Base-by-base conservation (phyloP, 2,113 vertebrate genomes). In the Puntigrus tetrazona region DNA sequence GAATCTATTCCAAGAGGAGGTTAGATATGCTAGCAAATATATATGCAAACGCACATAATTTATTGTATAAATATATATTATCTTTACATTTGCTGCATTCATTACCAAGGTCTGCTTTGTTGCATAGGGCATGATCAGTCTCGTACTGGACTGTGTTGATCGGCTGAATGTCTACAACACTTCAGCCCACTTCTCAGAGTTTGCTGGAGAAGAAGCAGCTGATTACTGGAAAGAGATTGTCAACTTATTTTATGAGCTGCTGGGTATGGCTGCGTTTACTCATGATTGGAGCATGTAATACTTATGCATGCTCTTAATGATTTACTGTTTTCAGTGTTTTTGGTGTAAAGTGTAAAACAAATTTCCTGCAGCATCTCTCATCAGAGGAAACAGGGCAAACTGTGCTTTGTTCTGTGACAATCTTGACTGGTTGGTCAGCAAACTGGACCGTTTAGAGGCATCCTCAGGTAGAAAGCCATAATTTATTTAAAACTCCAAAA, bases 221-320 rank as follows among this genome's bases (percentile, higher is more conserved):
- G 97, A 97, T 76, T 96, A 96, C 13, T 98, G 97, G 96, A 98
- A 97, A 90, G 96, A 97, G 90, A 97, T 98, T 69, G 96, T 98
- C 5, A 98, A 98, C 88, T 89, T 97, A 83, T 93, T 97, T 2
- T 97, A 98, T 72, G 97, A 97, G 81, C 90, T 98, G 38, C 92
- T 98, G 38, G 97, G 97, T 98, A 93, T 38, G 89, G 11, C 8
- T 29, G 22, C 67, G n/a, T 80, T 50, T 47, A 14, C 16, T 31
- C 0, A 31, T 75, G 0, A 31, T 9, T 50, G 43, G 7, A 75
- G 3, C 2, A 74, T 74, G 5, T 70, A 77, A 75, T n/a, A n/a
- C n/a, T n/a, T n/a, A n/a, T 57, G 25, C 22, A 38, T 55, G 5
- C 18, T 6, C 8, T 34, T 41, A 8, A 29, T 31, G 29, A 55